These are phyloP conservation scores for Myrmecobius fasciatus DNA, from an alignment of 2,113 vertebrate genomes.

Conservation along the genomic window DNA sequence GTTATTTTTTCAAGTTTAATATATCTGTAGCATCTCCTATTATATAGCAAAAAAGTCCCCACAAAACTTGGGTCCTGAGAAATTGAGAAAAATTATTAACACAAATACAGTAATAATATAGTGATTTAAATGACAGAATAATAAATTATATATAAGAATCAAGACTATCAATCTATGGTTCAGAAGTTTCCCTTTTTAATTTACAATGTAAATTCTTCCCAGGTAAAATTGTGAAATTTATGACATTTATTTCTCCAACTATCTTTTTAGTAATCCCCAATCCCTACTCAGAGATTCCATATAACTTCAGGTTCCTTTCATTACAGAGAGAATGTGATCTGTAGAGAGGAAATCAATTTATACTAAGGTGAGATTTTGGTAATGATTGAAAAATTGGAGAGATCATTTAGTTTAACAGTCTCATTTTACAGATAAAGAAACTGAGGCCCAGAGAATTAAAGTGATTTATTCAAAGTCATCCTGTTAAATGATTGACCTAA, in stretches of 20 bases:
- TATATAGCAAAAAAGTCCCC: conserved; percentile 33
- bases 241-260: background rate
- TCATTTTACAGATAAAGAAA: background rate
- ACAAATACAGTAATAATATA: conserved; percentile 67
- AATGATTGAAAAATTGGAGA: background rate
- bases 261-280: background rate
- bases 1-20: conserved; percentile 41
- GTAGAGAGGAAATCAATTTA: background rate
- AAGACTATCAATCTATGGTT: background rate
- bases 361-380: background rate
- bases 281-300: background rate
- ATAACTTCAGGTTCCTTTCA: background rate
- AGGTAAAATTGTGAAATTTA: background rate
- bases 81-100: conserved; percentile 63
- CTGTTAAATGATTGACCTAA: background rate
- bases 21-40: conserved; percentile 40
- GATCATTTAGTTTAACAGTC: background rate
- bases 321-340: background rate
- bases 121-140: conserved; percentile 72
- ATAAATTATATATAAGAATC: background rate
- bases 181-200: background rate
- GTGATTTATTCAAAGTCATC: background rate
- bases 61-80: conserved; percentile 59
- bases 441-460: background rate
- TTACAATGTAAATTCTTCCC: background rate